phyloP scores from a whole-genome alignment of 2,797 vertebrate genomes.

The Diplodus sargus region DNA sequence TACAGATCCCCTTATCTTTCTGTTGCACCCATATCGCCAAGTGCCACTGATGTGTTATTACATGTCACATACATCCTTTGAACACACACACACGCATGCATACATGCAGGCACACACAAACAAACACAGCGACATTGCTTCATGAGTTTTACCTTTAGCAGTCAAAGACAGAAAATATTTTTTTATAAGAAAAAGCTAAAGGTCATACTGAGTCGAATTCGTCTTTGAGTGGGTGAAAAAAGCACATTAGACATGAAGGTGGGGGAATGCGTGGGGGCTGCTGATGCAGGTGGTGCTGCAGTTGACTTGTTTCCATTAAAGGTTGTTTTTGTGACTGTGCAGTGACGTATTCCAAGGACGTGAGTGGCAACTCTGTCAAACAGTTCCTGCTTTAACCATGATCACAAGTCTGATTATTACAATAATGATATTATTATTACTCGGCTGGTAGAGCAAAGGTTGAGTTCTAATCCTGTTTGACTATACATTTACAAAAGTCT shows the following conservation, averaged over 20 bases:
- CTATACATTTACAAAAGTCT: neutral
- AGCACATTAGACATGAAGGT: neutral
- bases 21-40: slow-evolving; percentile 45
- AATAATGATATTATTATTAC: neutral
- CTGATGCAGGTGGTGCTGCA: neutral
- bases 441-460: neutral
- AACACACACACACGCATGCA: slow-evolving; percentile 16
- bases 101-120: no score
- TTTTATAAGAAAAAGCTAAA: slow-evolving; percentile 26
- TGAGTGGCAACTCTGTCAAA: neutral
- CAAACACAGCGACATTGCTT: neutral
- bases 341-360: neutral
- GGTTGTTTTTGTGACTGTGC: neutral
- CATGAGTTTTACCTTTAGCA: slow-evolving; percentile 17
- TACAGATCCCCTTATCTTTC: slow-evolving; percentile 44
- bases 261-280: neutral
- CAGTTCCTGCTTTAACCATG: neutral
- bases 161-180: neutral
- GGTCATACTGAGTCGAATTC: slow-evolving; percentile 19
- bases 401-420: neutral
- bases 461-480: neutral
- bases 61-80: slow-evolving; percentile 25
- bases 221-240: slow-evolving; percentile 21
- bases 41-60: slow-evolving; percentile 21
- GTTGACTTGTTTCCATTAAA: neutral